Evolutionary conservation across 2,113 vertebrate species (phyloP), one percentile per base, ranked within the genome.

Genomic region (Eclectus roratus): DNA sequence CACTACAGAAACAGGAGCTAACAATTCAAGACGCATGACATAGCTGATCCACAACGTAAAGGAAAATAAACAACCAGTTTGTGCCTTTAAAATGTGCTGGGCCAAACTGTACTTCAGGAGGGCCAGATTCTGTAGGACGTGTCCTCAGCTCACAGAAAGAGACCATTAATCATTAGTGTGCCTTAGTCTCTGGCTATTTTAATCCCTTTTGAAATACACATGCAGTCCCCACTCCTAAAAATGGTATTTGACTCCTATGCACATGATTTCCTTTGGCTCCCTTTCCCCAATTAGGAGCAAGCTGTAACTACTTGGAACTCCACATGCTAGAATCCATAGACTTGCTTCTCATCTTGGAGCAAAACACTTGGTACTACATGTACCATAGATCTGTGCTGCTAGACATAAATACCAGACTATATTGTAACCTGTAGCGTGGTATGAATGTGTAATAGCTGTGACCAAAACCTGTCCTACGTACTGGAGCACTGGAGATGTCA

Each of bases 231-330:
- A 60, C 77, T 84, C 94, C 89, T 97, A 96, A 94, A 97, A 97
- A 91, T 92, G 95, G 95, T 74, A 80, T 94, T 97, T 93, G 94
- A 91, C 82, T 84, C 80, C 69, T 83, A 47, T 88, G 92, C 94
- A 93, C 73, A 65, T 94, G 86, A 86, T 84, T 97, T 96, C 88
- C 83, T 92, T 89, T 87, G 91, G 86, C 92, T 91, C 91, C 69
- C 83, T 79, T 93, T 78, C 85, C 72, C 85, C 83, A 77, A 0
- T 83, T 74, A 90, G 80, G n/a, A 73, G 23, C 50, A 84, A 84
- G 60, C 69, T 37, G 5, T 69, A 82, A 79, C 35, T 61, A 5
- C 74, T 74, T 78, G 35, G n/a, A 86, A 74, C 33, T 49, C 27
- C 81, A 80, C 13, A 31, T 2, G 3, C 18, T 47, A 47, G 63